Evolutionary conservation across 1,140 invertebrate species (phyloP).

Genomic region (Scaptomyza hsui): DNA sequence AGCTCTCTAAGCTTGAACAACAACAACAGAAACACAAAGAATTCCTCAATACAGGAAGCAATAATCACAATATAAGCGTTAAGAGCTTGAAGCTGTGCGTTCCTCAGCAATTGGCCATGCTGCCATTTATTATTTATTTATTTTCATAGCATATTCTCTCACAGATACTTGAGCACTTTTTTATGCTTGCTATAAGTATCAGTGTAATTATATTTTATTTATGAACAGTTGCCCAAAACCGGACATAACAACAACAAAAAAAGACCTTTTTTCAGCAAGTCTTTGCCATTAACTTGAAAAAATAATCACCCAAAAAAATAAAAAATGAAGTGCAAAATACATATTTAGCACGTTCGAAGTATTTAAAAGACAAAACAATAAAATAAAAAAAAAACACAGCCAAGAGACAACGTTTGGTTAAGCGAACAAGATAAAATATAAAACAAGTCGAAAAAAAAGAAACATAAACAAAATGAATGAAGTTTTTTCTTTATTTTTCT

Average conservation of each 20-base stretch:
- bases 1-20: constrained; percentile 16
- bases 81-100: constrained; percentile 31
- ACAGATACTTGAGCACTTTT: constrained; percentile 14
- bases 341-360: constrained; percentile 53
- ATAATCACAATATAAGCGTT: constrained; percentile 34
- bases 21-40: constrained; percentile 10
- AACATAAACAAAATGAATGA: constrained; percentile 22
- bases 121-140: constrained; percentile 18
- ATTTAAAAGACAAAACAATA: constrained; percentile 42
- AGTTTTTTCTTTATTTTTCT: constrained; percentile 15
- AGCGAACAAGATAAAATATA: constrained; percentile 3
- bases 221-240: constrained; percentile 22
- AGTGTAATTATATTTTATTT: constrained; percentile 4
- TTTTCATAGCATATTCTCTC: constrained; percentile 28
- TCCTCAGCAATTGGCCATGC: constrained; percentile 26
- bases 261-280: constrained; percentile 28
- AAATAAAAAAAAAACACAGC: constrained; percentile 37
- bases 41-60: constrained; percentile 53
- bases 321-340: constrained; percentile 43
- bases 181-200: constrained; percentile 5
- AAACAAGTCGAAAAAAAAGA: constrained; percentile 16
- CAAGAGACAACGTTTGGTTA: constrained; percentile 36
- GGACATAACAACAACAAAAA: constrained; percentile 20
- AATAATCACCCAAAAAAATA: constrained; percentile 35
- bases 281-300: constrained; percentile 40